phyloP scores from a whole-genome alignment of 2,888 invertebrate genomes.

The Copidosoma aretas region DNA sequence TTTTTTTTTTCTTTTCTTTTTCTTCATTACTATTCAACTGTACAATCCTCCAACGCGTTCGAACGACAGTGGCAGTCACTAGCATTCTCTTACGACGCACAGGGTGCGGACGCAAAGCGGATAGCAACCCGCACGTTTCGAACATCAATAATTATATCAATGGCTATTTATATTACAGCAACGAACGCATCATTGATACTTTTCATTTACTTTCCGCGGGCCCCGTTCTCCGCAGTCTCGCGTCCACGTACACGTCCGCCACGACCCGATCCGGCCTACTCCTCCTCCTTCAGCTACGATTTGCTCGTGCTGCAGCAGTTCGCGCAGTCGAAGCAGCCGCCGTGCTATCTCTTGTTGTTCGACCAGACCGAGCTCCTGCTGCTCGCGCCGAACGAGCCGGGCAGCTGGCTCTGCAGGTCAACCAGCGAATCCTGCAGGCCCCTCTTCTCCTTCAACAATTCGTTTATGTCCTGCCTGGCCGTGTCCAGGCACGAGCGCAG shows the following conservation, averaged over 20 bases:
- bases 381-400: conserved; percentile 53
- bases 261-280: too few species aligned
- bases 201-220: background rate
- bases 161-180: too few species aligned
- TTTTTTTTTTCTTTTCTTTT: too few species aligned
- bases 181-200: too few species aligned
- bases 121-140: too few species aligned
- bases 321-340: conserved; percentile 73
- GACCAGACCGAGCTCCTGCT: conserved; percentile 62
- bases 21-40: too few species aligned
- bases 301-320: conserved; percentile 69
- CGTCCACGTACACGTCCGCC: too few species aligned
- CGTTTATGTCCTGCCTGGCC: conserved; percentile 78
- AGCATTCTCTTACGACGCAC: background rate
- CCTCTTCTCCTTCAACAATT: conserved; percentile 76
- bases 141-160: too few species aligned
- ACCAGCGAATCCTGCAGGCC: conserved; percentile 75
- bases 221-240: too few species aligned
- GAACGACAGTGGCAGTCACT: background rate
- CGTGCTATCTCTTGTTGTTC: conserved; percentile 73
- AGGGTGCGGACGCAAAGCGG: too few species aligned
- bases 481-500: conserved; percentile 69
- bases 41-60: too few species aligned
- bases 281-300: conserved; percentile 17
- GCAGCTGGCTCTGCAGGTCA: conserved; percentile 69